Evolutionary conservation across 2,888 invertebrate genomes (phyloP).

Genomic region (Eristalis intricaria): DNA sequence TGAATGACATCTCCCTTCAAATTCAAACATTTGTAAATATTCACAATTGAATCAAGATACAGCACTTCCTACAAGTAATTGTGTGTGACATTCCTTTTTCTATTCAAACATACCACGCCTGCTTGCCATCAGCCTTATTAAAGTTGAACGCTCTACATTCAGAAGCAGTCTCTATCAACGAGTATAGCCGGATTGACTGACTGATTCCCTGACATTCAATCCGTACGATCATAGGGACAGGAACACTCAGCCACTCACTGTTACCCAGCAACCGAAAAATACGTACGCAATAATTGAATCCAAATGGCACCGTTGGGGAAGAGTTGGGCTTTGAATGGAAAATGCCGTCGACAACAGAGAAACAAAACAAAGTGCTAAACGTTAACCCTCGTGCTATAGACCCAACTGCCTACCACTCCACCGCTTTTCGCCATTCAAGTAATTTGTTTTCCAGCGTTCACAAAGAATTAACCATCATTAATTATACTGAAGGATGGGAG

Average conservation of each 20-base stretch:
- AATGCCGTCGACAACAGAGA: slow-evolving; percentile 1
- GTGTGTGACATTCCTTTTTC: background rate
- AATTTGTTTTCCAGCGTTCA: slow-evolving; percentile 25
- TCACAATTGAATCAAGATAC: background rate
- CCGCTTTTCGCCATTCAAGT: slow-evolving; percentile 1
- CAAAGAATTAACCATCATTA: slow-evolving; percentile 57
- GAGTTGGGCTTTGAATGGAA: background rate
- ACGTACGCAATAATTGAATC: slow-evolving; percentile 45
- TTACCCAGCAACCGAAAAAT: slow-evolving; percentile 39
- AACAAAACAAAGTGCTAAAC: slow-evolving; percentile 54
- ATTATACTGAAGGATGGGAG: slow-evolving; percentile 26
- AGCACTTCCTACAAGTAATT: background rate
- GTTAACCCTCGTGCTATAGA: slow-evolving; percentile 29
- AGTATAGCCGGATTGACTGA: slow-evolving; percentile 79
- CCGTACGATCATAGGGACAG: slow-evolving; percentile 11
- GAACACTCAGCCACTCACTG: slow-evolving; percentile 4
- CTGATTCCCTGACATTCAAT: slow-evolving; percentile 65
- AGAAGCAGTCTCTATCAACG: slow-evolving; percentile 66
- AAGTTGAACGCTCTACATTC: background rate
- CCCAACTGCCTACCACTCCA: background rate
- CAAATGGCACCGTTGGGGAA: background rate
- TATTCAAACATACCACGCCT: background rate
- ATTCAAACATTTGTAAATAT: background rate
- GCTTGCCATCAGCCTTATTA: background rate
- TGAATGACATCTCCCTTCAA: background rate